Evolutionary conservation across 2,797 vertebrate genomes (phyloP), one percentile per base, ranked within the genome.

Genomic region (Gallinago stenura): DNA sequence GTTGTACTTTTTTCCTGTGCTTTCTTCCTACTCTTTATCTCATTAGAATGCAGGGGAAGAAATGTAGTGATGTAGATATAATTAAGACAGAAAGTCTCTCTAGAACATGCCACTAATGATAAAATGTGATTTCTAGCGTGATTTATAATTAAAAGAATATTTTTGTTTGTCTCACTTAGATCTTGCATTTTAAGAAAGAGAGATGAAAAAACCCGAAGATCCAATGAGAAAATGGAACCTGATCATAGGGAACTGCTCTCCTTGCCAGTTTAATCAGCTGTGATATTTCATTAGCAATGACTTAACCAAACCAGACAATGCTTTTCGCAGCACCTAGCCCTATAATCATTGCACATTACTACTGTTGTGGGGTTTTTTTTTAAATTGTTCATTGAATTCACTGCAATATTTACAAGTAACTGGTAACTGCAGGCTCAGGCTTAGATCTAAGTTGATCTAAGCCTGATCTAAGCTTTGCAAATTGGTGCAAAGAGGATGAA

Each of bases 261-360:
- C 65, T 70, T 86, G 25, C 72, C 54, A 31, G 15, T 89, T 90
- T 95, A 94, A 96, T 96, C 88, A 91, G 43, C 90, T 89, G 73
- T 69, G 89, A 91, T 94, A 68, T 92, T 95, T 91, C 88, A 95
- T 95, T 95, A 96, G 77, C 80, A 72, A 21, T 85, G 94, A 94
- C 64, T 95, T 96, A 95, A 97, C 64, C 90, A 95, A 88, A 95
- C 35, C 88, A 97, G 95, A 96, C 89, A 95, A 90, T 41, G 73
- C 70, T 92, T 87, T 87, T 66, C 1, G 4, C 62, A 94, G 86
- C 78, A 83, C 50, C 72, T 75, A 82, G 57, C 60, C 66, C 83
- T 87, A 57, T 57, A 94, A 96, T 88, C 78, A 96, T 86, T 76
- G 70, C 87, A 69, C 70, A 81, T 93, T 91, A 87, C 68, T 54